These are phyloP conservation scores for Zaprionus africanus DNA, from an alignment of 1,140 invertebrate genomes.

Conservation along the genomic window DNA sequence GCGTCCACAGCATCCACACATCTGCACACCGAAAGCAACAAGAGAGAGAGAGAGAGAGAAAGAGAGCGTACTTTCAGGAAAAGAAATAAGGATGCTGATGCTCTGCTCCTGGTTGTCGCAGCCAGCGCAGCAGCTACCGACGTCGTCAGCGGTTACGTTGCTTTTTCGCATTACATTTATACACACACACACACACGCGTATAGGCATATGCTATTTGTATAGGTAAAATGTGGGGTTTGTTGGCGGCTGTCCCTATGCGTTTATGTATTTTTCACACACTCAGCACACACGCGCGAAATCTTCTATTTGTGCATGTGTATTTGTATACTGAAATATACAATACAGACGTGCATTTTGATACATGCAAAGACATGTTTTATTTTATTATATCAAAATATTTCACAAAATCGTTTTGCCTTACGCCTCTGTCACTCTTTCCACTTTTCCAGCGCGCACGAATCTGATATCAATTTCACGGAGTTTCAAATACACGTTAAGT, in stretches of 20 bases:
- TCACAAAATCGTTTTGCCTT: constrained; percentile 34
- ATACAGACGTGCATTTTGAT: constrained; percentile 40
- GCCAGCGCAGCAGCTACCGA: constrained; percentile 43
- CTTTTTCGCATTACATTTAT: constrained; percentile 40
- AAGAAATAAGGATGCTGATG: constrained; percentile 67
- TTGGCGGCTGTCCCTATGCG: constrained; percentile 62
- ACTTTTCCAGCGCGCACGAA: constrained; percentile 33
- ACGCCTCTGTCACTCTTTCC: constrained; percentile 21
- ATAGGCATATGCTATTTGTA: constrained; percentile 5
- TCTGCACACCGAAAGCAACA: constrained; percentile 46
- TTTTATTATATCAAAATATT: constrained; percentile 56
- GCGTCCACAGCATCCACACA: constrained; percentile 60
- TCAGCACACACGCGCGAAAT: constrained; percentile 51
- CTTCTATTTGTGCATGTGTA: constrained; percentile 18
- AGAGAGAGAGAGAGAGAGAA: constrained; percentile 51
- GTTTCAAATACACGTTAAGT: constrained; percentile 26
- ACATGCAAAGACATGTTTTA: constrained; percentile 49
- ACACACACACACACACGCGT: constrained; percentile 18
- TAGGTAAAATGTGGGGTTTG: constrained; percentile 48
- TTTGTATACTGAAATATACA: constrained; percentile 30
- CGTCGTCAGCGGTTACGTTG: constrained; percentile 73
- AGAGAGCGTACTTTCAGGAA: constrained; percentile 59
- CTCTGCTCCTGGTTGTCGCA: constrained; percentile 46
- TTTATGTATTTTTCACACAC: constrained; percentile 63
- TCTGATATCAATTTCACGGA: constrained; percentile 37